These are phyloP conservation scores for Ephialtes manifestator DNA, from an alignment of 2,888 invertebrate species.

Conservation along the genomic window DNA sequence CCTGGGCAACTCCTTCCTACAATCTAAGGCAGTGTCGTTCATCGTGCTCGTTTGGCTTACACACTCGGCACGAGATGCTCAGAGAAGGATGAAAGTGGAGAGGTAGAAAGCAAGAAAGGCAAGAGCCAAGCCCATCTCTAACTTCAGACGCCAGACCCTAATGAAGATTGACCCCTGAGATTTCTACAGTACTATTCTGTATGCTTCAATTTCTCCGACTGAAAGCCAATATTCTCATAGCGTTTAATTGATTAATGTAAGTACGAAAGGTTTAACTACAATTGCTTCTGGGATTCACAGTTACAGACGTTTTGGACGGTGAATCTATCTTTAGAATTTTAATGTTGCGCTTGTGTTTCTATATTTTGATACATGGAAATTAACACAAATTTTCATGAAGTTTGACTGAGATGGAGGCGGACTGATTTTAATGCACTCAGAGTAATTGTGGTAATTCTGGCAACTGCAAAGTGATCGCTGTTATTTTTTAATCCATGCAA, in stretches of 20 bases:
- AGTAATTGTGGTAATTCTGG: too few species aligned
- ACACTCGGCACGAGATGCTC: conserved; percentile 41
- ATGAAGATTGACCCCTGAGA: conserved; percentile 61
- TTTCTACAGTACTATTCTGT: conserved; percentile 24
- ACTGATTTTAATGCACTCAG: too few species aligned
- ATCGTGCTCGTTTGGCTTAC: conserved; percentile 26
- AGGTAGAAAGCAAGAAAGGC: conserved; percentile 17
- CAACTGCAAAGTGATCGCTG: too few species aligned
- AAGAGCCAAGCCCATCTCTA: conserved; percentile 41
- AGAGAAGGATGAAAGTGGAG: conserved; percentile 43
- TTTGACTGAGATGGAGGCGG: too few species aligned
- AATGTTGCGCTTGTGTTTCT: too few species aligned
- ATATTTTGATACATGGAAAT: too few species aligned
- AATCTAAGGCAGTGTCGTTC: conserved; percentile 54
- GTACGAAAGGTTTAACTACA: not conserved
- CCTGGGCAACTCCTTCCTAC: conserved; percentile 42
- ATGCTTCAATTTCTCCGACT: not conserved
- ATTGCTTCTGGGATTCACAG: conserved; percentile 2
- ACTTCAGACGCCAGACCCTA: conserved; percentile 33
- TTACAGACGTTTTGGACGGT: not conserved
- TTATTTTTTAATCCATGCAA: too few species aligned
- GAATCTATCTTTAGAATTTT: too few species aligned
- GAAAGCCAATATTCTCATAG: not conserved
- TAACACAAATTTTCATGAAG: too few species aligned
- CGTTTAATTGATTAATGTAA: conserved; percentile 23